These are phyloP conservation scores for Anagrus nilaparvatae DNA, from an alignment of 1,140 invertebrate species.

Conservation along the genomic window DNA sequence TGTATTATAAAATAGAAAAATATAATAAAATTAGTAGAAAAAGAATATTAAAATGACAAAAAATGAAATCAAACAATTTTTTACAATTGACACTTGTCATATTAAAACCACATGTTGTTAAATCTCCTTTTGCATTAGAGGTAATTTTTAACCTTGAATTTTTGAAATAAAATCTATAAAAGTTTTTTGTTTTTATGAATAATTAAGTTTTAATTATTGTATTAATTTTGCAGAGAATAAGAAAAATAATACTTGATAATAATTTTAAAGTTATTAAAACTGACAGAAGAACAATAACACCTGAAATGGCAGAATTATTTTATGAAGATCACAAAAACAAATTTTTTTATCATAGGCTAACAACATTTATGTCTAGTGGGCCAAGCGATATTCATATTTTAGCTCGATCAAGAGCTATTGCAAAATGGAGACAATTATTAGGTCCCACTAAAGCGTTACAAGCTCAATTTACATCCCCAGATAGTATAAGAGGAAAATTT, in stretches of 20 bases:
- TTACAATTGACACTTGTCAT: conserved; percentile 57
- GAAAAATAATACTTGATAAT: conserved; percentile 55
- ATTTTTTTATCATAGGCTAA: conserved; percentile 80
- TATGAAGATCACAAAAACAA: conserved; percentile 74
- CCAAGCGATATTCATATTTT: conserved; percentile 70
- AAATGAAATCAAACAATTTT: conserved; percentile 26
- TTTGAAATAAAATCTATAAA: conserved; percentile 10
- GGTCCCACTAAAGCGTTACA: conserved; percentile 81
- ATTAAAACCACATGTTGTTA: conserved; percentile 63
- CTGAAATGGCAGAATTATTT: conserved; percentile 60
- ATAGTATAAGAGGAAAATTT: conserved; percentile 68
- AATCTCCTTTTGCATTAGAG: conserved; percentile 54
- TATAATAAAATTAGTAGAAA: too few relatives aligned
- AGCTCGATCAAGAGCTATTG: conserved; percentile 62
- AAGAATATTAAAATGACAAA: background rate
- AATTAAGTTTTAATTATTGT: conserved; percentile 1
- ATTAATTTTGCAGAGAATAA: conserved; percentile 47
- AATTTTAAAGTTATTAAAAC: conserved; percentile 67
- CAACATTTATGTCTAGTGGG: conserved; percentile 82
- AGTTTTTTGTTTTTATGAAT: background rate
- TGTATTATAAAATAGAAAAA: too few relatives aligned
- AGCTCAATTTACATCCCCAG: conserved; percentile 65
- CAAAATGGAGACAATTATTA: conserved; percentile 70
- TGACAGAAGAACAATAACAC: conserved; percentile 51
- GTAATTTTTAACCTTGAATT: conserved; percentile 24